Conservation (phyloP, 2,888 invertebrate species). For the Ditylenchus weischeri region DNA sequence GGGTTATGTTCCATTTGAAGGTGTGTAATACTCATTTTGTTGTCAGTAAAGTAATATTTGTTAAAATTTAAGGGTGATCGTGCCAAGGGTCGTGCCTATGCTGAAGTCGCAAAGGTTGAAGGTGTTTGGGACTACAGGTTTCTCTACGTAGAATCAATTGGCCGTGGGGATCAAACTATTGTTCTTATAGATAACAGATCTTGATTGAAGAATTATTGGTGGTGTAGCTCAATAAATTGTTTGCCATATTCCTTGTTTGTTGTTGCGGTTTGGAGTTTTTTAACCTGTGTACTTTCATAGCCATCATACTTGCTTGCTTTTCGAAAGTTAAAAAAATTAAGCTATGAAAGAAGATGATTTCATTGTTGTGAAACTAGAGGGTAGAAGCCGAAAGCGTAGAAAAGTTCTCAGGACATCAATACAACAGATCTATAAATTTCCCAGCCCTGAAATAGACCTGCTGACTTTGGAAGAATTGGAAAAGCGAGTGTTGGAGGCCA, state of each 20-base stretch:
- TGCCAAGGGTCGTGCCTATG: conserved; percentile 43
- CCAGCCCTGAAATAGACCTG: background rate
- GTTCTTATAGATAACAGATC: conserved; percentile 52
- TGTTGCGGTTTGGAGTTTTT: too few relatives aligned
- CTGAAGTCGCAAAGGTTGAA: conserved; percentile 49
- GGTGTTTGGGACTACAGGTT: conserved; percentile 45
- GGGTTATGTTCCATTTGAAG: conserved; percentile 53
- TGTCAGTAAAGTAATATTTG: background rate
- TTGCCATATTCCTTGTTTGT: too few relatives aligned
- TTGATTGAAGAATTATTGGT: background rate
- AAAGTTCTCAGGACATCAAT: background rate
- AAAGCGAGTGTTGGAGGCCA: background rate
- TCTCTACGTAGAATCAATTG: conserved; percentile 46
- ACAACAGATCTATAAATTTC: background rate
- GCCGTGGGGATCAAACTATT: conserved; percentile 41
- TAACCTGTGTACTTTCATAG: too few relatives aligned
- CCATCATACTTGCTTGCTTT: too few relatives aligned
- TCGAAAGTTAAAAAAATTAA: background rate
- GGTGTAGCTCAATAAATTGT: too few relatives aligned
- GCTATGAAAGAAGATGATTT: background rate
- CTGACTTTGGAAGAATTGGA: conserved; percentile 4
- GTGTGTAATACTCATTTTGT: conserved; percentile 21
- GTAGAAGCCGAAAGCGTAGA: conserved; percentile 5
- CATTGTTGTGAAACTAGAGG: background rate
- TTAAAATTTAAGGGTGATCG: conserved; percentile 19